A percentile compares a stretch with the other conserved stretches of the same genome.
phyloP scores from a whole-genome alignment of 2,113 vertebrate species.

The Tupaia chinensis region DNA sequence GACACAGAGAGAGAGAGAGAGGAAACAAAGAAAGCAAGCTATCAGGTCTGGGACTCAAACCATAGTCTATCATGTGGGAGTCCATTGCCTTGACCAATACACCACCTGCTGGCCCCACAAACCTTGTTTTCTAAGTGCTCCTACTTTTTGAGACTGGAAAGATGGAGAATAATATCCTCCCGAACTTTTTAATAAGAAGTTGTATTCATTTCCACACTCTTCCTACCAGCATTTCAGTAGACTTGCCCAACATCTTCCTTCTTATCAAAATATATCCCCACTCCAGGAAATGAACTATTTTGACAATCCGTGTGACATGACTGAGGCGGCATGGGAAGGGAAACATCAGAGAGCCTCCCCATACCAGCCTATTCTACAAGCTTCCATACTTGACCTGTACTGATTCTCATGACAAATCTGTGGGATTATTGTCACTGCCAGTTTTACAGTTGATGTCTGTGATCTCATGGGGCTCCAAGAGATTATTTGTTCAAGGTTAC shows the following conservation, averaged over 20 bases:
- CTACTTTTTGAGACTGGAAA: background rate
- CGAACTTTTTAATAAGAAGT: background rate
- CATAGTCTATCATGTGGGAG: too few relatives aligned
- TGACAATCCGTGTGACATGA: background rate
- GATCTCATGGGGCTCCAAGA: background rate
- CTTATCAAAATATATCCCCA: background rate
- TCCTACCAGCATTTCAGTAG: background rate
- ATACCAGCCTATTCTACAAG: background rate
- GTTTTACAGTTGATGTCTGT: background rate
- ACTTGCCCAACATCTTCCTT: background rate
- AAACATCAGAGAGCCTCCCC: background rate
- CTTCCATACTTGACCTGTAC: background rate
- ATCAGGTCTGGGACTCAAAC: too few relatives aligned
- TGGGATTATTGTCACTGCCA: background rate
- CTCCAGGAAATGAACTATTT: background rate
- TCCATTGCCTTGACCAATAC: too few relatives aligned
- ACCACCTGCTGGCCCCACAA: too few relatives aligned
- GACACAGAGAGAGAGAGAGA: too few relatives aligned
- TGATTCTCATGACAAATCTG: background rate
- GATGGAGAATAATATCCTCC: background rate
- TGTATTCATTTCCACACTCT: background rate
- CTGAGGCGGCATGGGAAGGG: background rate
- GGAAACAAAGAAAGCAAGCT: too few relatives aligned
- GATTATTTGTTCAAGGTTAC: background rate
- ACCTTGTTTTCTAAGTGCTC: background rate